Conservation (phyloP, 2,888 invertebrate species). For the Zaprionus bogoriensis region DNA sequence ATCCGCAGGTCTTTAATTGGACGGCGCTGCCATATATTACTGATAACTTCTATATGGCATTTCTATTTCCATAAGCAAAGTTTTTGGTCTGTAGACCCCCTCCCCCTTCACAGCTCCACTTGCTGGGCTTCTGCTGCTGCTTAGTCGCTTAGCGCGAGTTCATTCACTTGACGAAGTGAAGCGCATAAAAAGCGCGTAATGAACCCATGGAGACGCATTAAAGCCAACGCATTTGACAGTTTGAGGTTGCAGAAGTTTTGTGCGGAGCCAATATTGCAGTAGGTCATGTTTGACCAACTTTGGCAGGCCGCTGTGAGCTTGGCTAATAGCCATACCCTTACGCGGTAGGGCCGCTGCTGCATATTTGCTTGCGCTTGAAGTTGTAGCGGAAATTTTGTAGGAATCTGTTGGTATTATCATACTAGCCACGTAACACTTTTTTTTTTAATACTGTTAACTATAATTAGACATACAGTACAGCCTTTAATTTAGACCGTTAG, state of each 20-base stretch:
- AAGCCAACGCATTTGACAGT: slow-evolving; percentile 36
- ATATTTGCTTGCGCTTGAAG: neutral
- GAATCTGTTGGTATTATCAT: too few relatives aligned
- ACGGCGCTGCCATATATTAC: neutral
- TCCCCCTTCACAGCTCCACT: slow-evolving; percentile 1
- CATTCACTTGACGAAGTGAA: slow-evolving; percentile 38
- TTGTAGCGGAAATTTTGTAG: too few relatives aligned
- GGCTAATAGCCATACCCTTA: slow-evolving; percentile 22
- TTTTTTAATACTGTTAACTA: too few relatives aligned
- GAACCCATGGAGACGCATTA: slow-evolving; percentile 15
- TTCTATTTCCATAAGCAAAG: slow-evolving; percentile 5
- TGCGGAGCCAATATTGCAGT: slow-evolving; percentile 42
- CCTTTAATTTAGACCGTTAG: too few relatives aligned
- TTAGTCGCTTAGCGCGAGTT: slow-evolving; percentile 8
- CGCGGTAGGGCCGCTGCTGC: neutral
- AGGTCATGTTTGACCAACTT: slow-evolving; percentile 45
- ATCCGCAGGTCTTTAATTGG: slow-evolving; percentile 32
- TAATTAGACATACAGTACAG: too few relatives aligned
- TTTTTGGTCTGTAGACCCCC: neutral
- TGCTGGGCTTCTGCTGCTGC: slow-evolving; percentile 30
- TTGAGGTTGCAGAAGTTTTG: slow-evolving; percentile 48
- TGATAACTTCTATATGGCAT: slow-evolving; percentile 5
- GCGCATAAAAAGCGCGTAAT: slow-evolving; percentile 27
- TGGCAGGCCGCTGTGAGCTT: slow-evolving; percentile 17
- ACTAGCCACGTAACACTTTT: too few relatives aligned